These are phyloP conservation scores for Myotis brandtii DNA, from an alignment of 2,113 vertebrate genomes.

Conservation along the genomic window DNA sequence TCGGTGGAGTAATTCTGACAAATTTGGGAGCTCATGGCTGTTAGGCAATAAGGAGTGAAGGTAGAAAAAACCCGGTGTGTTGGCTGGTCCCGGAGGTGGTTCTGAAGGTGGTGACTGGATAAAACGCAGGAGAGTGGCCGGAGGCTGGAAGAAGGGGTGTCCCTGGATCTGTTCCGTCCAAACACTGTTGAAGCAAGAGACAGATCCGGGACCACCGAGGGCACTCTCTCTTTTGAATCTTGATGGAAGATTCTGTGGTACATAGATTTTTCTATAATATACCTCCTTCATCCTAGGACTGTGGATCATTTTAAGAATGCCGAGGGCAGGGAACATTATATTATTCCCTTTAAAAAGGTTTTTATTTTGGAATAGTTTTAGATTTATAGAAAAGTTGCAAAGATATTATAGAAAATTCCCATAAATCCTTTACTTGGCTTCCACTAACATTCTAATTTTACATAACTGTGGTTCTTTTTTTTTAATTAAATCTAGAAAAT, in stretches of 20 bases:
- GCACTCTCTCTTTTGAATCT: neutral
- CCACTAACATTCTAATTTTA: neutral
- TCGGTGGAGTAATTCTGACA: too few species aligned
- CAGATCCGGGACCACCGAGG: too few species aligned
- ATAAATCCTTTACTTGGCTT: neutral
- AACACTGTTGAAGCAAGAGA: too few species aligned
- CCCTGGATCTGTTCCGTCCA: too few species aligned
- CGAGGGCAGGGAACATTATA: neutral
- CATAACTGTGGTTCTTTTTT: neutral
- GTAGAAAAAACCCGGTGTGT: too few species aligned
- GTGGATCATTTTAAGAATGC: neutral
- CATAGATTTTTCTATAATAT: neutral
- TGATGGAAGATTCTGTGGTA: neutral
- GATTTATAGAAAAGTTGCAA: neutral
- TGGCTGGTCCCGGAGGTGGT: too few species aligned
- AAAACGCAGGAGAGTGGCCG: too few species aligned
- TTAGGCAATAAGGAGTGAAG: too few species aligned
- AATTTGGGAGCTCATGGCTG: too few species aligned
- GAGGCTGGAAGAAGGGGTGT: too few species aligned
- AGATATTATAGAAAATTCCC: neutral
- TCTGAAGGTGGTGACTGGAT: too few species aligned
- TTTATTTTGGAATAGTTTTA: constrained; percentile 8
- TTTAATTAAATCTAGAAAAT: constrained; percentile 1
- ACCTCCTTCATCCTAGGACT: neutral
- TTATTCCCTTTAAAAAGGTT: neutral